These are phyloP conservation scores for Trichopria drosophilae DNA, from an alignment of 2,888 invertebrate genomes.

Conservation along the genomic window DNA sequence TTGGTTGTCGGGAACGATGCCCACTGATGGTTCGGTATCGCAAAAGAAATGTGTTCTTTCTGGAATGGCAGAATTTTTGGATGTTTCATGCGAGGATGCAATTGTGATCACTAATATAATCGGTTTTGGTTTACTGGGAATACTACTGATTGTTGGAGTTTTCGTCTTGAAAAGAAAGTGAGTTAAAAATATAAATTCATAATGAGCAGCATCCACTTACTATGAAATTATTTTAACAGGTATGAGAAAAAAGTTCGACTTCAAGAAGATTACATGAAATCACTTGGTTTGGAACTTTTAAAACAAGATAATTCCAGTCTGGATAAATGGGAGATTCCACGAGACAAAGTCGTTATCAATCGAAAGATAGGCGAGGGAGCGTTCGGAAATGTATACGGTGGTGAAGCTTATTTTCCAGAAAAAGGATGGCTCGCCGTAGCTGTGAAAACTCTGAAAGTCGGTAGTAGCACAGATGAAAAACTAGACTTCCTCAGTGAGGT, in stretches of 20 bases:
- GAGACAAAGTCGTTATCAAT: constrained; percentile 83
- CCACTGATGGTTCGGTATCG: constrained; percentile 69
- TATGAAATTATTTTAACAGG: too few species aligned
- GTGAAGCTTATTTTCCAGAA: constrained; percentile 75
- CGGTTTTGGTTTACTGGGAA: constrained; percentile 63
- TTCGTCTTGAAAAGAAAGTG: constrained; percentile 67
- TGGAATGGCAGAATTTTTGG: constrained; percentile 68
- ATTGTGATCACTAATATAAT: constrained; percentile 69
- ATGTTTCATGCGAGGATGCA: constrained; percentile 74
- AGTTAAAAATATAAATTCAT: constrained; percentile 32
- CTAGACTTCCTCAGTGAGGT: constrained; percentile 90
- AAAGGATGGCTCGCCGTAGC: constrained; percentile 83
- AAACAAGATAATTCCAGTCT: constrained; percentile 61
- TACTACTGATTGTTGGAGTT: constrained; percentile 64
- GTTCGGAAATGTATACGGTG: constrained; percentile 90
- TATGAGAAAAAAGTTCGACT: constrained; percentile 70
- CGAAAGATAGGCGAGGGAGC: constrained; percentile 86
- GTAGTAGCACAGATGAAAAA: constrained; percentile 82
- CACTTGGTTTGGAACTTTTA: constrained; percentile 69
- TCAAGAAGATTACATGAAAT: constrained; percentile 71
- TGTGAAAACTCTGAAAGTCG: constrained; percentile 84
- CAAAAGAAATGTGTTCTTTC: constrained; percentile 70
- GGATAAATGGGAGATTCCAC: constrained; percentile 86
- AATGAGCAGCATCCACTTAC: neutral
- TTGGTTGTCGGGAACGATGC: constrained; percentile 68